Base-by-base conservation (phyloP, 2,888 invertebrate species). In the Galerucella nymphaeae region DNA sequence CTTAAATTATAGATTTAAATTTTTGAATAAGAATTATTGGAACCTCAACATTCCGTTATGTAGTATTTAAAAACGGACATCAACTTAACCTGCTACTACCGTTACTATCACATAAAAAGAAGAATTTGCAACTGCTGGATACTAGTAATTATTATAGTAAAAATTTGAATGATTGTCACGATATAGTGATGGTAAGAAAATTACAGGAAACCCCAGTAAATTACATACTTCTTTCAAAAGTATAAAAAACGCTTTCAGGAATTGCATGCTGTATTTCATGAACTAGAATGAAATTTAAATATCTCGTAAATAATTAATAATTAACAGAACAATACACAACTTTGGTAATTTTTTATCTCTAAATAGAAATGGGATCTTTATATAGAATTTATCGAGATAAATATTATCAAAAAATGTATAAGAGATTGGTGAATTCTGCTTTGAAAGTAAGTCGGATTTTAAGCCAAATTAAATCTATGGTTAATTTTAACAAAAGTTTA, bases 101-200 rank as follows among this genome's bases (percentile, higher is more conserved):
- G 61, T 61, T 61, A 61, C 2, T 38, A 61, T 61, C 61, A 38
- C 61, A 41, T 61, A 41, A 30, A 61, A 41, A 61, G 61, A 61
- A 41, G 61, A 61, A 38, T 61, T n/a, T 61, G 30, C 61, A 61
- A 41, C 5, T 41, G 23, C 16, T 38, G 14, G 38, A 50, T 50
- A 14, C 5, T n/a, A 50, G 50, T 50, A 50, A 50, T 50, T 50
- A 50, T 50, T 16, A 16, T 50, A 50, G 14, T 16, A 53, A 16
- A 18, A 9, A 53, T 18, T 16, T 53, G 10, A 53, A 53, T 48
- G n/a, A 48, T 53, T 2, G 45, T 45, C 45, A 45, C 48, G 48
- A 14, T n/a, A 48, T 48, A 48, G 6, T 1, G n/a, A n/a, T 48
- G 48, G n/a, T 48, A 48, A n/a, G 48, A 14, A 2, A 48, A 14